phyloP scores from a whole-genome alignment of 1,140 invertebrate genomes.

The Zaprionus ornatus region DNA sequence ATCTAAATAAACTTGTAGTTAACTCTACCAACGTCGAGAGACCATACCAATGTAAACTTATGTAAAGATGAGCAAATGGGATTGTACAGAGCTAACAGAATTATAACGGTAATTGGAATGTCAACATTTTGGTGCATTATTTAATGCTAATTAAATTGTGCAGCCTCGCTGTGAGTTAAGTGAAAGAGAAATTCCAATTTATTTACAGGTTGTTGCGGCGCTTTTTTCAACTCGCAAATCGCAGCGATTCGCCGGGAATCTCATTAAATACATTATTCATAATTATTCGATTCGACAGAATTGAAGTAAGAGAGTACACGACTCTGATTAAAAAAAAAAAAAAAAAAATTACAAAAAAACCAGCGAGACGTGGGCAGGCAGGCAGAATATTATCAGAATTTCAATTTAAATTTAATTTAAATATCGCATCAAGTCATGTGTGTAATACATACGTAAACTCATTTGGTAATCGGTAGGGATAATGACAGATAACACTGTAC shows the following conservation, averaged over 20 bases:
- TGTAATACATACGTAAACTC: slow-evolving; percentile 17
- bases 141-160: slow-evolving; percentile 43
- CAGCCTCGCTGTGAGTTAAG: slow-evolving; percentile 12
- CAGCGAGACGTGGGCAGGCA: slow-evolving; percentile 29
- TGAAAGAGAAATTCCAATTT: slow-evolving; percentile 16
- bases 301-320: not conserved
- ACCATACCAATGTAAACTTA: not conserved
- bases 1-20: not conserved
- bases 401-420: slow-evolving; percentile 18
- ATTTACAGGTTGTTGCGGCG: slow-evolving; percentile 29
- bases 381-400: slow-evolving; percentile 47
- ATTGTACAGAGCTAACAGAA: not conserved
- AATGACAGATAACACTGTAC: not conserved
- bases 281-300: slow-evolving; percentile 25
- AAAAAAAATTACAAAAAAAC: not conserved
- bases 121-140: slow-evolving; percentile 32
- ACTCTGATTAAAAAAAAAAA: not conserved
- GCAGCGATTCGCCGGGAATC: not conserved
- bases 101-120: slow-evolving; percentile 30
- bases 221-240: not conserved
- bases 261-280: slow-evolving; percentile 27
- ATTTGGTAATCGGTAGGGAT: not conserved
- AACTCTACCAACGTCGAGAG: not conserved
- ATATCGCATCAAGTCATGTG: slow-evolving; percentile 17
- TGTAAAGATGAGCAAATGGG: not conserved